phyloP scores from a whole-genome alignment of 2,888 invertebrate species.

The Charanyca ferruginea region DNA sequence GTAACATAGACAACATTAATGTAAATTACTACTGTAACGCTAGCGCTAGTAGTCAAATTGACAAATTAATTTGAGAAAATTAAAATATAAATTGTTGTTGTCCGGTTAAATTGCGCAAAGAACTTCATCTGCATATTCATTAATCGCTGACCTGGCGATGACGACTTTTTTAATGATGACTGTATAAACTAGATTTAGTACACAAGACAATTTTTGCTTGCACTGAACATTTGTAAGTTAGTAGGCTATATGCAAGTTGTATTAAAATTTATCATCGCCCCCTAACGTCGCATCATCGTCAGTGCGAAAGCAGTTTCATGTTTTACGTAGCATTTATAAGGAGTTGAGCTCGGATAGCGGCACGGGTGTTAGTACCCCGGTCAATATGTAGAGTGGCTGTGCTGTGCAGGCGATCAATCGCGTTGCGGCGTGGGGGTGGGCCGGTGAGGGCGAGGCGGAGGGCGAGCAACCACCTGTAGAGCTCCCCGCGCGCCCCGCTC shows the following conservation, averaged over 20 bases:
- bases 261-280: slow-evolving; percentile 26
- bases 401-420: slow-evolving; percentile 89
- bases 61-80: slow-evolving; percentile 66
- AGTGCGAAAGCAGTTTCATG: slow-evolving; percentile 66
- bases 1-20: slow-evolving; percentile 5
- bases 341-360: slow-evolving; percentile 84
- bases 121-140: slow-evolving; percentile 85
- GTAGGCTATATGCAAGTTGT: slow-evolving; percentile 24
- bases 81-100: slow-evolving; percentile 85
- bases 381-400: slow-evolving; percentile 91
- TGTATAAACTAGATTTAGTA: slow-evolving; percentile 51
- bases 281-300: slow-evolving; percentile 44
- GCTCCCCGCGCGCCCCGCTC: slow-evolving; percentile 67
- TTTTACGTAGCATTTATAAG: slow-evolving; percentile 80
- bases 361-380: slow-evolving; percentile 88
- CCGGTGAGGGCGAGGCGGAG: slow-evolving; percentile 52
- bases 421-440: slow-evolving; percentile 77
- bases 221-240: slow-evolving; percentile 30
- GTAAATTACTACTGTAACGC: slow-evolving; percentile 25
- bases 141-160: slow-evolving; percentile 74
- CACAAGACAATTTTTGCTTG: slow-evolving; percentile 51
- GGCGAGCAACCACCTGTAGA: slow-evolving; percentile 86
- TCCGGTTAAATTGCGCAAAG: slow-evolving; percentile 83
- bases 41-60: slow-evolving; percentile 34
- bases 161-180: slow-evolving; percentile 62